Evolutionary conservation across 2,113 vertebrate species (phyloP).

Genomic region (Ammodytes dubius): DNA sequence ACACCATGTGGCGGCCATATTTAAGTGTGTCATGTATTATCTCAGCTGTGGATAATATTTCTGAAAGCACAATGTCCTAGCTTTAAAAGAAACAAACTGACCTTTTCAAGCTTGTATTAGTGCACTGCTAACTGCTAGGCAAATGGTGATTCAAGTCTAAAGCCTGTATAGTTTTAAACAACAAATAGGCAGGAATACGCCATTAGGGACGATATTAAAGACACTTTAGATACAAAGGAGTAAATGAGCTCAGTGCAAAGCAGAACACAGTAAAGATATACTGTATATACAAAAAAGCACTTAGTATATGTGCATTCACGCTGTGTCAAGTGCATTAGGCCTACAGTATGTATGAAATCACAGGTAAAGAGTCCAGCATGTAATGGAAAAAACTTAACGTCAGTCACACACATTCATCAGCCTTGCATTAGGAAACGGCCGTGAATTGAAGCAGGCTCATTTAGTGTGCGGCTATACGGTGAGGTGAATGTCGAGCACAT

Average conservation of each 20-base stretch:
- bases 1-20: not conserved
- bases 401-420: not conserved
- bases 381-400: not conserved
- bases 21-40: not conserved
- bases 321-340: not conserved
- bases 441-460: not conserved
- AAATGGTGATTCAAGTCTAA: not conserved
- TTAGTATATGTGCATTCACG: not conserved
- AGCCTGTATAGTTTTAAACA: not conserved
- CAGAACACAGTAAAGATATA: not conserved
- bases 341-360: not conserved
- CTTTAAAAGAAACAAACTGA: not conserved
- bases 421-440: not conserved
- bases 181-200: not conserved
- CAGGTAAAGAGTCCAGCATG: not conserved
- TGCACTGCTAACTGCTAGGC: conserved; percentile 8
- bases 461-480: conserved; percentile 15
- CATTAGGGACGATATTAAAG: not conserved
- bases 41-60: not conserved
- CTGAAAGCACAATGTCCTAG: not conserved
- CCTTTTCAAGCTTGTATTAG: conserved; percentile 2
- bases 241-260: not conserved
- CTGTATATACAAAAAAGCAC: not conserved
- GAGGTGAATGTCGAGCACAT: not conserved
- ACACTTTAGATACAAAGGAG: not conserved